Base-by-base conservation (phyloP, 2,888 invertebrate species). In the Pandemis heparana region DNA sequence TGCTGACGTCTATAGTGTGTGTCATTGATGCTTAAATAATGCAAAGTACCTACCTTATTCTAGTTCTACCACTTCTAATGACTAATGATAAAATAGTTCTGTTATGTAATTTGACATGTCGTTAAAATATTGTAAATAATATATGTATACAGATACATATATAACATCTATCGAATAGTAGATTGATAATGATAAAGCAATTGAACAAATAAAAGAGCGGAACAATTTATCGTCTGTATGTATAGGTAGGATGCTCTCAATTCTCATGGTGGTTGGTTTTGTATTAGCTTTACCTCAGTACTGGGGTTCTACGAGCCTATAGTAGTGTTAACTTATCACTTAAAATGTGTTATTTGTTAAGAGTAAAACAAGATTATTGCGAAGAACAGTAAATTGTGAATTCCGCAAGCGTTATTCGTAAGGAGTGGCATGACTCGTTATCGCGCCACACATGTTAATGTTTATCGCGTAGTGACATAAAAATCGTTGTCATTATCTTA, bases 391-490 rank as follows among this genome's bases (percentile, higher is more conserved):
- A 41, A 43, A 68, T 46, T 38, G 60, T 32, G 12, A 68, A 66
- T 61, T 69, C 60, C n/a, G 69, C 61, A 61, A 61, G 46, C 14
- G 16, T 46, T 64, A 62, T 60, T 61, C 16, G 32, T 66, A 62
- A 61, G 53, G 61, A 51, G 65, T 71, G 71, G 48, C 41, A 32
- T 9, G 18, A 53, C 48, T 46, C 16, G 61, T 66, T 71, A 71
- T 71, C 66, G 60, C 38, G n/a, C 4, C 41, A 53, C 71, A 72
- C 66, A 66, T 67, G 61, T 61, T 61, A 61, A 66, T 67, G 62
- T 72, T 72, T 67, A 62, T 72, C 67, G 12, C 53, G 8, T 23
- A 39, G 59, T 71, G 66, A 72, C 62, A 72, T 72, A 67, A 72
- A 71, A 72, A 72, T 61, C n/a, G 56, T 48, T 61, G 41, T 66